Conservation (phyloP, 2,888 invertebrate species). For the Fragum whitleyi region DNA sequence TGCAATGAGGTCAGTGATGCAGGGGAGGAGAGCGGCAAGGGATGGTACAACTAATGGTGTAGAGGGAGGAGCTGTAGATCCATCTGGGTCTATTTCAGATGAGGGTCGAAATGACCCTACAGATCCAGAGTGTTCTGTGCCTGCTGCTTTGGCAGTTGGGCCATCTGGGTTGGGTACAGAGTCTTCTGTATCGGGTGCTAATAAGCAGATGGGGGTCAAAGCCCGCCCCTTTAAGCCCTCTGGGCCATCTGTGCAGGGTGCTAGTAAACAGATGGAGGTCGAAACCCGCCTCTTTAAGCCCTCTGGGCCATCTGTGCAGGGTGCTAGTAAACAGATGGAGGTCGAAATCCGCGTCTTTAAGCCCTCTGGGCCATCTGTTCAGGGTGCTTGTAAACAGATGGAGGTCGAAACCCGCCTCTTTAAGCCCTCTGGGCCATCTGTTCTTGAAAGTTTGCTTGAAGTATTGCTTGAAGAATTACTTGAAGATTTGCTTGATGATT, state of each 20-base stretch:
- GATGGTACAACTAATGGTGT: not conserved
- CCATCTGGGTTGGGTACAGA: not conserved
- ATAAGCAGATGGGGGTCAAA: slow-evolving; percentile 2
- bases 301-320: slow-evolving; percentile 20
- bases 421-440: too few species aligned
- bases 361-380: too few species aligned
- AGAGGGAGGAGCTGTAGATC: not conserved
- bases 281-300: slow-evolving; percentile 20
- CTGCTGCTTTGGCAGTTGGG: not conserved
- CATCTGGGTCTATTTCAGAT: not conserved
- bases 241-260: slow-evolving; percentile 10
- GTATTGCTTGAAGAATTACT: not conserved
- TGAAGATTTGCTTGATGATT: slow-evolving; percentile 5
- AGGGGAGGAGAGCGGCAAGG: not conserved
- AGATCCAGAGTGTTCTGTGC: not conserved
- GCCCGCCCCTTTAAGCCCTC: not conserved
- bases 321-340: too few species aligned
- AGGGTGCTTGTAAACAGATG: too few species aligned
- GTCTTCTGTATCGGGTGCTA: not conserved
- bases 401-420: too few species aligned
- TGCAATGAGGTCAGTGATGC: too few species aligned
- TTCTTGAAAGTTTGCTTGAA: slow-evolving; percentile 15
- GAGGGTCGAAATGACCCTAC: too few species aligned
- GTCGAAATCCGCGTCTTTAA: too few species aligned
- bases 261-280: slow-evolving; percentile 18